These are phyloP conservation scores for Tenualosa ilisha DNA, from an alignment of 2,797 vertebrate genomes.

Conservation along the genomic window DNA sequence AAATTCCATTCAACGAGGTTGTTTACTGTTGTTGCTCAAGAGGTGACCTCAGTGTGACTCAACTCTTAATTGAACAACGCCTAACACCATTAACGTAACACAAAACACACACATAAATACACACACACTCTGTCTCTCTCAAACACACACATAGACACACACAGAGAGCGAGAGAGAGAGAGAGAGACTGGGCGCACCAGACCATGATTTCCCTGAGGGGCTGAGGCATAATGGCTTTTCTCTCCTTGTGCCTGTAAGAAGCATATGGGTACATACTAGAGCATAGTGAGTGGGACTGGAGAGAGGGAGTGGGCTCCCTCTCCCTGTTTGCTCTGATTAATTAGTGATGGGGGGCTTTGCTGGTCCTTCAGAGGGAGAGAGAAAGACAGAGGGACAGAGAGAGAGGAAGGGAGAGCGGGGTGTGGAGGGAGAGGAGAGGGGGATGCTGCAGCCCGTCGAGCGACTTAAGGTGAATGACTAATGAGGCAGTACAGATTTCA, in stretches of 20 bases:
- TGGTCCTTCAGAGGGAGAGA: neutral
- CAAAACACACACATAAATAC: neutral
- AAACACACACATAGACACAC: neutral
- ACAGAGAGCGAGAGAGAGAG: neutral
- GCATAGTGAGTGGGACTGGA: neutral
- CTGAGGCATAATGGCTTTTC: neutral
- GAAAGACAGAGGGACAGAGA: neutral
- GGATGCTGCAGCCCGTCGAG: neutral
- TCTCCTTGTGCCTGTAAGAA: neutral
- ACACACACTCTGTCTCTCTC: too few species aligned
- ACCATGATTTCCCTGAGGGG: neutral
- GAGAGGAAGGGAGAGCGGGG: neutral
- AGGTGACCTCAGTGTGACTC: neutral
- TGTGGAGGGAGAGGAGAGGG: neutral
- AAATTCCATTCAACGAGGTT: neutral
- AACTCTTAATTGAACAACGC: neutral
- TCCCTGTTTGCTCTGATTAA: neutral
- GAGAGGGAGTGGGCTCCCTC: neutral
- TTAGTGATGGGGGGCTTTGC: neutral
- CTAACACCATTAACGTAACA: neutral
- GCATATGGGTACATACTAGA: neutral
- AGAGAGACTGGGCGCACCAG: neutral
- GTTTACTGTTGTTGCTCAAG: neutral
- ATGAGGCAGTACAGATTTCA: slow-evolving; percentile 2
- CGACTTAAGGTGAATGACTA: neutral